Evolutionary conservation across 2,797 vertebrate genomes (phyloP), one percentile per base, ranked within the genome.

Genomic region (Pseudochirops corinnae): DNA sequence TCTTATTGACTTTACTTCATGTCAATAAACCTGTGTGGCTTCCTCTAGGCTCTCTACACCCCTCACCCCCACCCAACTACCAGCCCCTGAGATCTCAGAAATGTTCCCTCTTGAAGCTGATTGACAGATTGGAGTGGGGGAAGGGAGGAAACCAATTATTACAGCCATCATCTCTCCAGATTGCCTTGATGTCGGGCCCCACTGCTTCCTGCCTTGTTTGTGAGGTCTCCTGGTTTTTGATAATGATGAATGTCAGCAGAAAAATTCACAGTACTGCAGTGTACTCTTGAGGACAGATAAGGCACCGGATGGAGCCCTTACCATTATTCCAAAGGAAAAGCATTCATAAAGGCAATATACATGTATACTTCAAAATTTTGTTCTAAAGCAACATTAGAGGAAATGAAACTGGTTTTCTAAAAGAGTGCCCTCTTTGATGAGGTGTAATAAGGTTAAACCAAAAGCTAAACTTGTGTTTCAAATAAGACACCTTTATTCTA

Each of bases 401-500:
- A 92, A 95, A 52, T 39, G 93, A 95, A 96, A 92, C 46, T n/a
- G 91, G 93, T 96, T 96, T 96, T 97, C 92, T 90, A 62, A 92
- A 96, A 95, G 90, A 93, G 92, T 95, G 94, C 28, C 55, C 56
- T 87, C 62, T 95, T 96, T 92, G 94, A 94, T 93, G 95, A 97
- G 82, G 90, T 95, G 56, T 97, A 97, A 97, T 94, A 96, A 98
- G 91, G 95, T 97, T 97, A 97, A 94, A 92, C 60, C 92, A 97
- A 94, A 97, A 98, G 95, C 92, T 57, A 94, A 98, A 98, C 95
- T 96, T 94, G 94, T 96, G 98, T 98, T 97, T 98, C 97, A 98
- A 98, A 98, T 94, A 95, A 96, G 93, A 93, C 58, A 92, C 97
- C 97, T 98, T 97, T 97, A 96, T 97, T 98, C 96, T 92, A 97